Base-by-base conservation (phyloP, 2,888 invertebrate genomes). In the Rhamphomyia laevipes region DNA sequence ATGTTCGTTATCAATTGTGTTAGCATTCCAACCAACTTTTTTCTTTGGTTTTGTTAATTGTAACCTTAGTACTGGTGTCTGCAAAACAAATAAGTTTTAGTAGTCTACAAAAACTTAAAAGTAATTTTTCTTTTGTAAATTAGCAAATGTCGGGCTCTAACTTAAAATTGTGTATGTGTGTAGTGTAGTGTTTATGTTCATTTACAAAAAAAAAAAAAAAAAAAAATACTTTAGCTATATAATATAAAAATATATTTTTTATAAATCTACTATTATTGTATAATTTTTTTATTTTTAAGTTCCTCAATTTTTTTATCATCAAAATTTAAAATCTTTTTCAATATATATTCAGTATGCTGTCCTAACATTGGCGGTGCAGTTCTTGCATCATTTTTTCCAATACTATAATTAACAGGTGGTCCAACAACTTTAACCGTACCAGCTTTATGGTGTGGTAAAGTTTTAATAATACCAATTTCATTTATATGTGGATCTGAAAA, bases 1-100 rank as follows among this genome's bases (percentile, higher is more conserved):
- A 64, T 91, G 74, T 68, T 96, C 95, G 72, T 96, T 95, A 70
- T 96, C 95, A 13, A 96, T 86, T 1, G 94, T 93, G 58, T 84
- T 91, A 51, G 82, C 81, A 11, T 84, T 82, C 91, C 93, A 96
- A 53, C 83, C 82, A 1, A 95, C 94, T 68, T 88, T 90, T 68
- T 86, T 85, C 49, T 78, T 80, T 2, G 85, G 83, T 61, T 84
- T 84, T 52, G 77, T 76, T 45, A 87, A 70, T 51, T 80, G 78
- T 46, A 88, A 67, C 49, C 76, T 72, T 31, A 85, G 68, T n/a
- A 77, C 76, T 38, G 79, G 77, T n/a, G 43, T 47, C 41, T 50
- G 27, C 2, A 47, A 50, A 18, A 13, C 13, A n/a, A n/a, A 35
- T 27, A 27, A 27, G 9, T n/a, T n/a, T n/a, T n/a, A n/a, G n/a